Evolutionary conservation across 2,113 vertebrate species (phyloP).

Genomic region (Nyctereutes procyonoides): DNA sequence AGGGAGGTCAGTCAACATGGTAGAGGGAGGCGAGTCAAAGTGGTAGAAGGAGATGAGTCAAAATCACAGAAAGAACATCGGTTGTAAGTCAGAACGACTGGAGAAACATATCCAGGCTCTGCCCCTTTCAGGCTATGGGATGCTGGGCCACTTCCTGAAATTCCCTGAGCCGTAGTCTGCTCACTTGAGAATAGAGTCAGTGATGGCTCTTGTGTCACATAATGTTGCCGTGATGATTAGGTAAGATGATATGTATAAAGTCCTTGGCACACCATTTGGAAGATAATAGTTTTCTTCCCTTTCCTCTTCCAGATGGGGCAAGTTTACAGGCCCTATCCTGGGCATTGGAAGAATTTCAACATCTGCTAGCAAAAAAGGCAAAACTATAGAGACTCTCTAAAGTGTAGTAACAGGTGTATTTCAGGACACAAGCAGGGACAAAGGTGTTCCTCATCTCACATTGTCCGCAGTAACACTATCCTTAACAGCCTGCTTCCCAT

Average conservation of each 20-base stretch:
- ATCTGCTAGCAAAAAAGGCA: not conserved
- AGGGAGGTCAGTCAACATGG: not conserved
- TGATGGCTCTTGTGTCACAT: not conserved
- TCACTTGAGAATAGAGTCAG: not conserved
- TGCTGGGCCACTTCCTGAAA: not conserved
- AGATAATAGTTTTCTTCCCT: not conserved
- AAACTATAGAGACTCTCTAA: not conserved
- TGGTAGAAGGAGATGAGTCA: not conserved
- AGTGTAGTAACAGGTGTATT: not conserved
- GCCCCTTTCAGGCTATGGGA: not conserved
- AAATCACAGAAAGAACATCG: slow-evolving; percentile 16
- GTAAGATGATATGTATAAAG: not conserved
- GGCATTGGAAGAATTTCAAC: not conserved
- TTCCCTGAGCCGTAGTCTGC: not conserved
- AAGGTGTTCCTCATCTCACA: not conserved
- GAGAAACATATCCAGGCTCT: not conserved
- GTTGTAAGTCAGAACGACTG: not conserved
- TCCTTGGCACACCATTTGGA: not conserved
- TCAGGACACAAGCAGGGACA: not conserved
- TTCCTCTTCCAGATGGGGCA: not conserved
- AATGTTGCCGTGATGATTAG: not conserved
- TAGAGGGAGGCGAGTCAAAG: not conserved
- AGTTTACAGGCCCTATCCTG: not conserved
- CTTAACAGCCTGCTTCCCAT: not conserved
- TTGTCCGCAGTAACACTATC: not conserved